These are phyloP conservation scores for Plectrocnemia conspersa DNA, from an alignment of 1,140 invertebrate species.

Conservation along the genomic window DNA sequence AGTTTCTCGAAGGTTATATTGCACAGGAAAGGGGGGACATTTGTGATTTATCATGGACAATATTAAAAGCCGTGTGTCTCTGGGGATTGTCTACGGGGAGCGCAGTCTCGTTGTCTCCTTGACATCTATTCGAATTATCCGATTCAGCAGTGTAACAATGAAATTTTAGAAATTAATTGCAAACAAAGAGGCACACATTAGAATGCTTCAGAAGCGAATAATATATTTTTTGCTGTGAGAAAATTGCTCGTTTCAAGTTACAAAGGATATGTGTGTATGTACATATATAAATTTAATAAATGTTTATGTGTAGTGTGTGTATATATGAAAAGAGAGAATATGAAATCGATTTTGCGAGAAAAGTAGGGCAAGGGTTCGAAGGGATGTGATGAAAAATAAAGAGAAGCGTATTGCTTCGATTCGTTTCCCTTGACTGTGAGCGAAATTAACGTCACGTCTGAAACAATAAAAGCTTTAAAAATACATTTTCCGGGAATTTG, in stretches of 20 bases:
- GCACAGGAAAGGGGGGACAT: slow-evolving; percentile 15
- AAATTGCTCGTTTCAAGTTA: not conserved
- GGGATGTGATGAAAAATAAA: too few species aligned
- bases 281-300: not conserved
- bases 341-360: too few species aligned
- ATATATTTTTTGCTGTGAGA: not conserved
- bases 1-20: slow-evolving; percentile 10
- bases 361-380: too few species aligned
- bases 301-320: not conserved
- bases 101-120: not conserved
- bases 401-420: not conserved
- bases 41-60: slow-evolving; percentile 27
- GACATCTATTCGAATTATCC: slow-evolving; percentile 5
- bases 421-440: not conserved
- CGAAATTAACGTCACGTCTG: slow-evolving; percentile 14
- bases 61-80: slow-evolving; percentile 27
- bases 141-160: slow-evolving; percentile 1
- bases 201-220: not conserved
- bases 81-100: slow-evolving; percentile 14
- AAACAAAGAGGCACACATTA: not conserved
- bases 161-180: not conserved
- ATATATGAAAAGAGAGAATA: too few species aligned
- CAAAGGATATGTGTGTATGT: not conserved
- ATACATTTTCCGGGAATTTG: too few species aligned
- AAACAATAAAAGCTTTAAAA: slow-evolving; percentile 19